Evolutionary conservation across 2,888 invertebrate genomes (phyloP), one percentile per base, ranked within the genome.

Genomic region (Iphiclides podalirius): DNA sequence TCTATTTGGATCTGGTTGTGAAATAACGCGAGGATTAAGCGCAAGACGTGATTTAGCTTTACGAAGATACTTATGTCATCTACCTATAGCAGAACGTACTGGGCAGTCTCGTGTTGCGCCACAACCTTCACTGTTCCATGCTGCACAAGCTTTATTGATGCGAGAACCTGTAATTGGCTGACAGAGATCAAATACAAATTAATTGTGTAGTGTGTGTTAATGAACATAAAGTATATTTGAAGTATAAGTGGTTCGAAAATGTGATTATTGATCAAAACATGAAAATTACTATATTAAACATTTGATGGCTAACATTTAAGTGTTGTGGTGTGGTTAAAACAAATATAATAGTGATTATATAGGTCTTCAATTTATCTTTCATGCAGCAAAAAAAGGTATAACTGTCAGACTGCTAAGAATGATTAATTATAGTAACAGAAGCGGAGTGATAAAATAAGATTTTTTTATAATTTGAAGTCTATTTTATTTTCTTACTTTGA

Each of bases 41-140:
- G 95, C 96, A 4, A 90, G 96, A 12, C 90, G 94, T 43, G 96
- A 96, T 72, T 82, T 96, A 50, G 93, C 93, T 17, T 90, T 96
- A 52, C 87, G 94, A 6, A 82, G 94, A 23, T 92, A 93, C 67
- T 75, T 95, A 38, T 94, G 94, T 66, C 91, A 92, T 59, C 76
- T 94, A 60, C 93, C 94, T 0, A 83, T 92, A 1, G 90, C 91
- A 3, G 93, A 94, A 61, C 79, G 90, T 43, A 89, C 90, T 13
- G 88, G 83, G 0, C 89, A 88, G 49, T 77, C 90, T 0, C 77
- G 86, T 11, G 74, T 76, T 23, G 70, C 82, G 1, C 80, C 85
- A 8, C 86, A 80, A 57, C 83, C 90, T 1, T 82, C 87, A 35
- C 72, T 91, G 41, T 91, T 90, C 61, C 87, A 90, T 57, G 89